Base-by-base conservation (phyloP, 2,888 invertebrate species). In the Lepeophtheirus nordmannii region DNA sequence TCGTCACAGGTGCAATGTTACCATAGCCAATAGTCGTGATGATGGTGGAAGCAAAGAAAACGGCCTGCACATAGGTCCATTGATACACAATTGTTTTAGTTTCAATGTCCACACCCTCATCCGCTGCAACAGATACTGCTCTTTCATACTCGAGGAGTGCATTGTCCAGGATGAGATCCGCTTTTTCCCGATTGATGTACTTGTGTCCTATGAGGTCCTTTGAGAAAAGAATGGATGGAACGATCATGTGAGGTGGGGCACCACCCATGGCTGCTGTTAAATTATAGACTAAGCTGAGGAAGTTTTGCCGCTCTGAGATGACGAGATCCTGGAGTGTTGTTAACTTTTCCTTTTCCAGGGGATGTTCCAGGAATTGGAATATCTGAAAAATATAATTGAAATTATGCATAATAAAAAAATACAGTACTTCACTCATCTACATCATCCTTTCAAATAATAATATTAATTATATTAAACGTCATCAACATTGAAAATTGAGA, bases 21-120 rank as follows among this genome's bases (percentile, higher is more conserved):
- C 91, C 91, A 74, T 91, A 91, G 69, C 90, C 90, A 76, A 90
- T 90, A 67, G 89, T 90, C 67, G 89, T 90, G 74, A 90, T 82
- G 71, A 90, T 88, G 67, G 89, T 89, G 40, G 89, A 89, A 14
- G 89, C 87, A 74, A 89, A 90, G 76, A 89, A 89, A 57, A 89
- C 85, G 8, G 89, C 85, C 75, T 88, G 87, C 60, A 87, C 76
- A 71, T 85, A 82, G 71, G 84, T 87, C 89, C 89, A 89, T 73
- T 72, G 70, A 53, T 63, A 63, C 12, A 20, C 22, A 10, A 46
- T 56, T 9, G n/a, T n/a, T 30, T 63, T 63, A 23, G 56, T 63
- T n/a, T 41, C 56, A 12, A 63, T 63, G 22, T 63, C 56, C 23
- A 63, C n/a, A 7, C 63, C 63, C n/a, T 46, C 53, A 12, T 20